A percentile compares a stretch with the other conserved stretches of the same genome.
Conservation (phyloP, 2,797 vertebrate genomes). For the Cygnus olor region DNA sequence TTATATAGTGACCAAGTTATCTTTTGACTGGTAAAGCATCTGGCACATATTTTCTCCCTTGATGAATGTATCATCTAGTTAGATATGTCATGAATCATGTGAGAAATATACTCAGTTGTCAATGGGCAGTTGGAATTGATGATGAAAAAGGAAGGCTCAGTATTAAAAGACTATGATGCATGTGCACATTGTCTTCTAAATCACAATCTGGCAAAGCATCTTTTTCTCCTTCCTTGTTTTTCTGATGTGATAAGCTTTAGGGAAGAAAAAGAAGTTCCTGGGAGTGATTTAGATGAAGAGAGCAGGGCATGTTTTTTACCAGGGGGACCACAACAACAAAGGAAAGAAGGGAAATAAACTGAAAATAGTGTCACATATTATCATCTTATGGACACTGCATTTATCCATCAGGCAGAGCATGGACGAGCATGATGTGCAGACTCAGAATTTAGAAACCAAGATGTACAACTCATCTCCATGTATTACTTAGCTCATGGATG, state of each 20-base stretch:
- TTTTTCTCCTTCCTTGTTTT: background rate
- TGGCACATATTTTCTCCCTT: background rate
- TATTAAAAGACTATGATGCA: background rate
- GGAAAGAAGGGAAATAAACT: background rate
- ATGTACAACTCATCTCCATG: background rate
- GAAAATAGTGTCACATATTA: background rate
- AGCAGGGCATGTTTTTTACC: background rate
- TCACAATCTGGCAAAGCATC: background rate
- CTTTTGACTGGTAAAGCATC: slow-evolving; percentile 13
- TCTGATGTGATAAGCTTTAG: background rate
- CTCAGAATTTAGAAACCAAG: background rate
- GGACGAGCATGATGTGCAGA: background rate
- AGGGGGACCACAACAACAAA: background rate
- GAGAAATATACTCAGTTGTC: background rate
- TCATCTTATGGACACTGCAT: background rate
- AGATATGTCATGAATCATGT: background rate
- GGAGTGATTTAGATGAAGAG: background rate
- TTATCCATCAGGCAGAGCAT: background rate
- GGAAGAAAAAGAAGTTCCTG: background rate
- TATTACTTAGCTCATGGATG: background rate
- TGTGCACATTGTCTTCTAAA: background rate
- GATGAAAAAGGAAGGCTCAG: background rate
- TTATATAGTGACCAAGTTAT: background rate
- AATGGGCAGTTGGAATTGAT: background rate
- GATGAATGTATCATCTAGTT: background rate